Base-by-base conservation (phyloP, 2,888 invertebrate species). In the Drosophila affinis region DNA sequence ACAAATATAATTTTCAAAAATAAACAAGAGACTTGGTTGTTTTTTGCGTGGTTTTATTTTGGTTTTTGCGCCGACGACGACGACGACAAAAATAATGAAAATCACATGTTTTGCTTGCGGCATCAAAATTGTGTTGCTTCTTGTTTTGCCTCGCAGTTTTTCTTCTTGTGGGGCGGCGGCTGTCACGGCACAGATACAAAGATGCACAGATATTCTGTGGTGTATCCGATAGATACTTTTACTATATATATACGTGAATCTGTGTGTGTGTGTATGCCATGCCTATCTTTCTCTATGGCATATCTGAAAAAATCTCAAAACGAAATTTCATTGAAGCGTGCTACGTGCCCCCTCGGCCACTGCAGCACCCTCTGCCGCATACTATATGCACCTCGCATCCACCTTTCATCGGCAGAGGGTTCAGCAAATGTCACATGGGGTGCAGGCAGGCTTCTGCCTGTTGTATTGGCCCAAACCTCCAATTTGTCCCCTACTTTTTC, bases 11-110 rank as follows among this genome's bases (percentile, higher is more conserved):
- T 84, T 87, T 84, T 81, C 78, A 87, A 87, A 88, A 87, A 81
- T 84, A 88, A 86, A 88, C 82, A 88, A 75, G 74, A 56, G 44
- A 55, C 44, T 65, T 67, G 64, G n/a, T 52, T 51, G 49, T 49
- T 7, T 24, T 51, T 24, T 34, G 34, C 32, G 7, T 29, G 47
- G 6, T 34, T 24, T 10, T 44, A 49, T 62, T 44, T 17, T 53
- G 34, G 9, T 34, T 29, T n/a, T 21, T 49, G 48, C 47, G 27
- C 47, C 55, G 69, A 69, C 70, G 79, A 39, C 34, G 12, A 34
- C 84, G 89, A 88, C 81, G 78, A 88, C 87, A 84, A 85, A 88
- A 85, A 85, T 88, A 86, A 87, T 86, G 81, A 88, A 86, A 88
- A 86, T 86, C 85, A 86, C 85, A 86, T 86, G 86, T 86, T 86